These are phyloP conservation scores for Anolis sagrei DNA, from an alignment of 2,113 vertebrate species.

Conservation along the genomic window DNA sequence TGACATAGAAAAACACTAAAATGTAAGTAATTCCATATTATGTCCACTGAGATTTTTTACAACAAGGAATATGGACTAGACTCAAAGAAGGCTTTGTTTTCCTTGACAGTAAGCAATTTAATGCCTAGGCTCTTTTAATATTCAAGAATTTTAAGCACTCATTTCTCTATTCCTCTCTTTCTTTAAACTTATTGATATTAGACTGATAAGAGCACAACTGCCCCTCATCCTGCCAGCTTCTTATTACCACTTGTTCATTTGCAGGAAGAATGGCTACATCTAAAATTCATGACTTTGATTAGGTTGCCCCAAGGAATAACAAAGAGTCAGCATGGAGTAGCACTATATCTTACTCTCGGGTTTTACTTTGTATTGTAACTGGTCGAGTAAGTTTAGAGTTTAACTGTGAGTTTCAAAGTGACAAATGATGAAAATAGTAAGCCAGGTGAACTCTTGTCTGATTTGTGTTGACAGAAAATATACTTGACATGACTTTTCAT, in stretches of 20 bases:
- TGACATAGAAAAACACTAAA: not conserved
- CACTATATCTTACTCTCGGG: too few species aligned
- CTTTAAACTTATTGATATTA: not conserved
- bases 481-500: not conserved
- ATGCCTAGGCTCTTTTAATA: not conserved
- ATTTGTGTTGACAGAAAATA: not conserved
- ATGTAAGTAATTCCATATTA: not conserved
- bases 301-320: not conserved
- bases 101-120: not conserved
- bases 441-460: not conserved
- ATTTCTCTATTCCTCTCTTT: not conserved
- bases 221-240: too few species aligned
- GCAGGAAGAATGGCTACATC: not conserved
- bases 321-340: too few species aligned
- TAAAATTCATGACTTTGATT: not conserved
- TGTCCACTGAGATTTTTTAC: not conserved
- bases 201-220: not conserved
- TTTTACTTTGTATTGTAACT: not conserved
- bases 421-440: not conserved
- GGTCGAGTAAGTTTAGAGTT: too few species aligned
- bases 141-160: not conserved
- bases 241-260: not conserved
- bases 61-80: not conserved
- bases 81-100: not conserved
- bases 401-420: not conserved